phyloP scores from a whole-genome alignment of 2,797 vertebrate genomes.

The Poeciliopsis presidionis region DNA sequence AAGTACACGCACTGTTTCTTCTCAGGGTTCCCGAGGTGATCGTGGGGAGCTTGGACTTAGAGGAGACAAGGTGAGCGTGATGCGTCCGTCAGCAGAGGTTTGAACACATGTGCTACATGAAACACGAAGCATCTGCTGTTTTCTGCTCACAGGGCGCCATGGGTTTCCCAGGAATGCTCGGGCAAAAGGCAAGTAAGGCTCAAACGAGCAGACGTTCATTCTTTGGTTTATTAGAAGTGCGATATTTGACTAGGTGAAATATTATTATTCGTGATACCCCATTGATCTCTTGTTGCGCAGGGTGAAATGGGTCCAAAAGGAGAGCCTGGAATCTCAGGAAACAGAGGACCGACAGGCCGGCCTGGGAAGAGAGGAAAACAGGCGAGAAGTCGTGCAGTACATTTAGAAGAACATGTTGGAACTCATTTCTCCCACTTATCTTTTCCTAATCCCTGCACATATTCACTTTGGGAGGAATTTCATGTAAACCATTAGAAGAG shows the following conservation, averaged over 20 bases:
- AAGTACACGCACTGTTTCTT: not conserved
- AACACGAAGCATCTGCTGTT: conserved; percentile 7
- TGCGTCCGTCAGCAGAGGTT: not conserved
- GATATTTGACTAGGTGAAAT: not conserved
- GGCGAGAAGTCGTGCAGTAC: conserved; percentile 71
- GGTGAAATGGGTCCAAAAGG: conserved; percentile 99
- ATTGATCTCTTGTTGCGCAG: conserved; percentile 71
- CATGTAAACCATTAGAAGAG: not conserved
- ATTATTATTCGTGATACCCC: too few relatives aligned
- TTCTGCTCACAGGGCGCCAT: conserved; percentile 84
- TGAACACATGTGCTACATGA: not conserved
- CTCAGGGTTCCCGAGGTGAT: conserved; percentile 91
- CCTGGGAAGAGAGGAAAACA: conserved; percentile 98
- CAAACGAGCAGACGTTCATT: not conserved
- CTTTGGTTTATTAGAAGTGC: not conserved
- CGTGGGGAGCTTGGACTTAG: conserved; percentile 88
- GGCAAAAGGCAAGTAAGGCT: conserved; percentile 88
- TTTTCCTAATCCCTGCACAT: not conserved
- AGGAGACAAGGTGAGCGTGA: conserved; percentile 89
- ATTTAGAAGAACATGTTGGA: not conserved
- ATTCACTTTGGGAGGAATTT: not conserved
- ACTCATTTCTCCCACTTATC: not conserved
- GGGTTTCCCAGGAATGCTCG: conserved; percentile 96
- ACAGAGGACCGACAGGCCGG: conserved; percentile 94
- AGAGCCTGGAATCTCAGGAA: conserved; percentile 90